Evolutionary conservation across 1,140 invertebrate species (phyloP).

Genomic region (Drosophila bipectinata): DNA sequence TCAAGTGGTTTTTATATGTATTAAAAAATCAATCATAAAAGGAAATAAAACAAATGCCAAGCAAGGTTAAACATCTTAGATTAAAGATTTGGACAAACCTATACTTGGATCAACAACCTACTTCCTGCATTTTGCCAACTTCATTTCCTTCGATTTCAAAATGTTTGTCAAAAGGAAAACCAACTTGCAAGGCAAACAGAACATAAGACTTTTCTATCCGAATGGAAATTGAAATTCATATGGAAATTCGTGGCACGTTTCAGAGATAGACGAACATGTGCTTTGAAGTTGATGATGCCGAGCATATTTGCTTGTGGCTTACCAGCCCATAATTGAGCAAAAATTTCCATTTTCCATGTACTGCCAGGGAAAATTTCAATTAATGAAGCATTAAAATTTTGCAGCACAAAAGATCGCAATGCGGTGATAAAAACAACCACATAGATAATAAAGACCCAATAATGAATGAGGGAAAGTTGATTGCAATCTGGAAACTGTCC

Average conservation of each 20-base stretch:
- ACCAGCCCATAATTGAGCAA: constrained; percentile 26
- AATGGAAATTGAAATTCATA: constrained; percentile 39
- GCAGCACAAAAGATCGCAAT: constrained; percentile 47
- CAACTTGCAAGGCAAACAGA: constrained; percentile 33
- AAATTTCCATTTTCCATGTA: constrained; percentile 37
- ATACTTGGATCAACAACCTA: constrained; percentile 7
- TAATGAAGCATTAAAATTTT: constrained; percentile 73
- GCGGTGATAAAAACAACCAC: constrained; percentile 57
- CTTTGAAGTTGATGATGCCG: constrained; percentile 15
- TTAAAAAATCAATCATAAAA: neutral
- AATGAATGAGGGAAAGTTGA: constrained; percentile 48
- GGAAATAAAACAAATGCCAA: neutral
- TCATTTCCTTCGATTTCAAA: constrained; percentile 4
- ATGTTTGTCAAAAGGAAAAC: constrained; percentile 38
- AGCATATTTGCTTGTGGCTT: constrained; percentile 43
- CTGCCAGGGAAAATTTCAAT: constrained; percentile 49
- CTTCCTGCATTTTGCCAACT: constrained; percentile 33
- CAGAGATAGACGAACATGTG: constrained; percentile 16
- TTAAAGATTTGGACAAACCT: neutral
- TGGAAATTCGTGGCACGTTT: constrained; percentile 33
- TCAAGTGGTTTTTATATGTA: neutral
- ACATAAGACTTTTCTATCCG: constrained; percentile 39
- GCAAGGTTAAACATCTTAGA: neutral
- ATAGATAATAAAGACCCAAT: constrained; percentile 51
- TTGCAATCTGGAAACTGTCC: constrained; percentile 60